These are phyloP conservation scores for Aradophagus sp. DNA, from an alignment of 1,140 invertebrate species.

Conservation along the genomic window DNA sequence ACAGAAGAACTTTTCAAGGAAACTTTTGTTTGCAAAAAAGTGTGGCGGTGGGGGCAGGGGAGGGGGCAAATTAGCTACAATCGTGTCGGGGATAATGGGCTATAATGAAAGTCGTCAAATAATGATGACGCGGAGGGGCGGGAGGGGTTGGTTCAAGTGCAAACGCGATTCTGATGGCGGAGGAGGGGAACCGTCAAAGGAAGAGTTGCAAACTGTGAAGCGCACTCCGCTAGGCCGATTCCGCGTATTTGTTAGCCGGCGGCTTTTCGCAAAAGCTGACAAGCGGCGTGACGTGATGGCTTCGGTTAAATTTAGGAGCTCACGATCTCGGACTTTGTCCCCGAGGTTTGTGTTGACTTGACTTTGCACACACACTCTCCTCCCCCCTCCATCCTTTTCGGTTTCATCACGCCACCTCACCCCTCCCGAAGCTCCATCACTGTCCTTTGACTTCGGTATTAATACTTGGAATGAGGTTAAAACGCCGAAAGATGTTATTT, in stretches of 20 bases:
- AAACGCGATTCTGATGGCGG: too few species aligned
- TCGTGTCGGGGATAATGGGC: too few species aligned
- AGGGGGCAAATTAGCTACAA: too few species aligned
- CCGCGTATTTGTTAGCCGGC: constrained; percentile 50
- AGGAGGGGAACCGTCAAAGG: constrained; percentile 33
- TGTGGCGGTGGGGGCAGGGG: too few species aligned
- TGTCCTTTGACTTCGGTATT: constrained; percentile 19
- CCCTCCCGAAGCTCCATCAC: constrained; percentile 6
- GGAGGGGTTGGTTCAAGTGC: too few species aligned
- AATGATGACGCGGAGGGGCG: too few species aligned
- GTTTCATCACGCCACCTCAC: too few species aligned
- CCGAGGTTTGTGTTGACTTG: constrained; percentile 36
- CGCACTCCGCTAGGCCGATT: constrained; percentile 27
- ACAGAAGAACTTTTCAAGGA: too few species aligned
- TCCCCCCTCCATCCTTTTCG: neutral
- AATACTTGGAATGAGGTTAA: constrained; percentile 10
- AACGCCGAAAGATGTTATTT: neutral
- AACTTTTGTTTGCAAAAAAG: too few species aligned
- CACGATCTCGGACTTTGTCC: constrained; percentile 45
- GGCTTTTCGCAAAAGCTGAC: constrained; percentile 52
- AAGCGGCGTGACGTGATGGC: constrained; percentile 29
- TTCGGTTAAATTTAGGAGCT: constrained; percentile 51
- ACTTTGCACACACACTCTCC: constrained; percentile 16
- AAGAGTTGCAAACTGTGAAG: constrained; percentile 25
- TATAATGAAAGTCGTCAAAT: too few species aligned